Conservation (phyloP, 2,888 invertebrate species). For the Penaeus monodon region DNA sequence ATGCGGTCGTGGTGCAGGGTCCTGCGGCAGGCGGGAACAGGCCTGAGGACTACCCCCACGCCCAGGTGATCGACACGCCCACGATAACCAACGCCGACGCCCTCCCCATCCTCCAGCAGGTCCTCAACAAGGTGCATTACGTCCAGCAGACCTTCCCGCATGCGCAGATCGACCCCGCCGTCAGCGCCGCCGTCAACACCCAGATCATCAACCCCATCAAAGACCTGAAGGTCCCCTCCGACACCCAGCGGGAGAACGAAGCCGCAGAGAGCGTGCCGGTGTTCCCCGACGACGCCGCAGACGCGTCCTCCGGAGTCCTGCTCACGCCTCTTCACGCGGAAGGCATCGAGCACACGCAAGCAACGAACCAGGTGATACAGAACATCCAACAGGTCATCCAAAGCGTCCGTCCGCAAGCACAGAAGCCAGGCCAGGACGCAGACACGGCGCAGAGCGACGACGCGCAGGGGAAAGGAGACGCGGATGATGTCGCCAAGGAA, state of each 20-base stretch:
- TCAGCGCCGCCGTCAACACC: neutral
- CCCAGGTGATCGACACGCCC: neutral
- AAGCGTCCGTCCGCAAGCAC: neutral
- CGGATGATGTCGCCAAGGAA: neutral
- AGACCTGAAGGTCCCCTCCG: neutral
- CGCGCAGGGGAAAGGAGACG: too few relatives aligned
- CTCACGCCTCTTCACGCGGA: neutral
- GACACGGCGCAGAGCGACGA: neutral
- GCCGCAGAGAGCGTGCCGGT: neutral
- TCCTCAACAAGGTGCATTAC: slow-evolving; percentile 34
- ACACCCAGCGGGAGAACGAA: slow-evolving; percentile 15
- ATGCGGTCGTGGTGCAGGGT: too few relatives aligned
- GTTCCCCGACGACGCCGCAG: slow-evolving; percentile 6
- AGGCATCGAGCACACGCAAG: neutral
- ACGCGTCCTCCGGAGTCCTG: neutral
- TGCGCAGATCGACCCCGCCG: neutral
- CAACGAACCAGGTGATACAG: neutral
- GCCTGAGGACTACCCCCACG: neutral
- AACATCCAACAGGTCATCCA: neutral
- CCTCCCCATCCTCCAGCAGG: slow-evolving; percentile 6
- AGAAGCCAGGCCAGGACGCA: too few relatives aligned
- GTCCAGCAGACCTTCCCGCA: slow-evolving; percentile 30
- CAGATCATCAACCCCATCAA: neutral
- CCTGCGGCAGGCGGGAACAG: too few relatives aligned
- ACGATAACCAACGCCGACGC: neutral